Percentiles rank a stretch among this genome's conserved stretches.
Conservation (phyloP, 2,113 vertebrate genomes). For the Coracopsis vasa region DNA sequence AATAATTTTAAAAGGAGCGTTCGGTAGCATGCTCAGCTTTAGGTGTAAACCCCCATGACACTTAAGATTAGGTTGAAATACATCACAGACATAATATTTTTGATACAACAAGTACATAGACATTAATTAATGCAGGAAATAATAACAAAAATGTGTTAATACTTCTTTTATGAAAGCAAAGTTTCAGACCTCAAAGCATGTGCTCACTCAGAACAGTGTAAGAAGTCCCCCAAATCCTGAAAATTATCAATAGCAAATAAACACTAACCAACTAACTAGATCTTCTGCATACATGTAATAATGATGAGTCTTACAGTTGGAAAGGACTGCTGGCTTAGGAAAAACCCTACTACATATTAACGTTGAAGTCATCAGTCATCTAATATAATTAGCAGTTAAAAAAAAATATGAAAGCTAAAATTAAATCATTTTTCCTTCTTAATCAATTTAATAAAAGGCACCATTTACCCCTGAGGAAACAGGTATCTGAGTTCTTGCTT, state of each 20-base stretch:
- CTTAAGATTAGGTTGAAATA: background rate
- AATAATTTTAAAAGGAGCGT: background rate
- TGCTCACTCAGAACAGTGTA: background rate
- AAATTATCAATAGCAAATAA: background rate
- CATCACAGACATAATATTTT: background rate
- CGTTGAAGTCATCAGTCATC: background rate
- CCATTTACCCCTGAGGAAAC: background rate
- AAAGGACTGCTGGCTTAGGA: background rate
- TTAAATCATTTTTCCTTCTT: background rate
- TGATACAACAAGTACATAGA: background rate
- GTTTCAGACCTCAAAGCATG: background rate
- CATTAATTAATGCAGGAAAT: background rate
- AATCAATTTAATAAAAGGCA: conserved; percentile 28
- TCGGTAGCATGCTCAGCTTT: background rate
- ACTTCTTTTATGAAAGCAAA: background rate
- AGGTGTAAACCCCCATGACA: background rate
- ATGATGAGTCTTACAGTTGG: background rate
- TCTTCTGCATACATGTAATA: background rate
- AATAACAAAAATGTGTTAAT: background rate
- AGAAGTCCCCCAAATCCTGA: background rate
- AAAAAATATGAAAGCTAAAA: conserved; percentile 21
- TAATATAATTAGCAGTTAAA: conserved; percentile 38
- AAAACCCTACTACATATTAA: background rate
- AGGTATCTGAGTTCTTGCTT: background rate
- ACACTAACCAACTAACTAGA: background rate